phyloP scores from a whole-genome alignment of 2,888 invertebrate genomes.

The Cephus spinipes region DNA sequence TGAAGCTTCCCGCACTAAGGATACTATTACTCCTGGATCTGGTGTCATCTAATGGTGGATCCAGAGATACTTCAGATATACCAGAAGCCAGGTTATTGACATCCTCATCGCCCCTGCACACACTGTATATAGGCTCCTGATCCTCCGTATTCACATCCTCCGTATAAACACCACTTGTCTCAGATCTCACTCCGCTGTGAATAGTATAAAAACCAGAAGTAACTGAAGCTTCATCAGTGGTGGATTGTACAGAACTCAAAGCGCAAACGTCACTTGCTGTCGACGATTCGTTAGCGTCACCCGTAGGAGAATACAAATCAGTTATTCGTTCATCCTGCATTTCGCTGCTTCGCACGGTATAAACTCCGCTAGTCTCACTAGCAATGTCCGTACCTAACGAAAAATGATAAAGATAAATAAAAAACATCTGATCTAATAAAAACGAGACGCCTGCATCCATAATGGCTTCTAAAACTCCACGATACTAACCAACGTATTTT shows the following conservation, averaged over 20 bases:
- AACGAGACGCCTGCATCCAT: neutral
- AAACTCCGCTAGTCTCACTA: conserved; percentile 88
- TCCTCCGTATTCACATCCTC: conserved; percentile 52
- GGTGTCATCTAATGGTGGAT: conserved; percentile 34
- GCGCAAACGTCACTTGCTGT: conserved; percentile 58
- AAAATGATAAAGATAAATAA: neutral
- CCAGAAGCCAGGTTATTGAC: conserved; percentile 28
- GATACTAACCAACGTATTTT: conserved; percentile 51
- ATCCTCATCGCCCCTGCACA: conserved; percentile 57
- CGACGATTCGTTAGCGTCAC: conserved; percentile 56
- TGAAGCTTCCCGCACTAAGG: conserved; percentile 84
- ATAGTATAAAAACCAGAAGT: conserved; percentile 65
- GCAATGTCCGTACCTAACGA: conserved; percentile 67
- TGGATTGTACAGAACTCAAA: conserved; percentile 60
- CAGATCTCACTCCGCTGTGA: conserved; percentile 60
- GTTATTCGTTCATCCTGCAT: conserved; percentile 60
- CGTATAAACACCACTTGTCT: conserved; percentile 62
- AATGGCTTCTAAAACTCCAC: no score
- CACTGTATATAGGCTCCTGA: conserved; percentile 62
- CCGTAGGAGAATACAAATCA: conserved; percentile 53
- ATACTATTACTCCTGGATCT: conserved; percentile 77
- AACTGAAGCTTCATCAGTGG: conserved; percentile 63
- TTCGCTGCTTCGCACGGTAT: conserved; percentile 76
- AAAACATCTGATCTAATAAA: neutral
- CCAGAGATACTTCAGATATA: conserved; percentile 14